Conservation (phyloP, 2,797 vertebrate genomes). For the Helarctos malayanus region DNA sequence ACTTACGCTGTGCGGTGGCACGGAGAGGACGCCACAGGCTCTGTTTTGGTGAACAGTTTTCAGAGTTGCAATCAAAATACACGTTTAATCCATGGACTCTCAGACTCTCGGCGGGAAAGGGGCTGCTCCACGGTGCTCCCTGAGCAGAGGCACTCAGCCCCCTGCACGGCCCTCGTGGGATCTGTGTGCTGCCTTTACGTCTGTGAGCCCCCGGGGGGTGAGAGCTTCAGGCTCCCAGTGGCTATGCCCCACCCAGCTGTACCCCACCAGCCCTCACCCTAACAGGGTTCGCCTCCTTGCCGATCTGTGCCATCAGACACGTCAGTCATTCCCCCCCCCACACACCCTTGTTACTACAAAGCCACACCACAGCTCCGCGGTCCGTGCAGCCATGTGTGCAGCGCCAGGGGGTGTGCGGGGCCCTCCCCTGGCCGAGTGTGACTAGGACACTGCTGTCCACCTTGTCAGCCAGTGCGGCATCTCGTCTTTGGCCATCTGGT, state of each 20-base stretch:
- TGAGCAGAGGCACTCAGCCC: neutral
- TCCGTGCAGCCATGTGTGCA: neutral
- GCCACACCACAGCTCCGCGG: accelerated
- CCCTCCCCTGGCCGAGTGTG: neutral
- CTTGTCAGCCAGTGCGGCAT: accelerated
- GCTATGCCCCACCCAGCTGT: no score
- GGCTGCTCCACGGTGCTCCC: accelerated
- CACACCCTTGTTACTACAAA: neutral
- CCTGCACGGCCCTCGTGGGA: neutral
- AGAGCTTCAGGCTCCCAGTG: neutral
- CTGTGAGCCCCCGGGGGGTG: accelerated
- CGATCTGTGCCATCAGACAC: neutral
- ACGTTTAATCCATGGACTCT: no score
- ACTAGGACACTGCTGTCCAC: neutral
- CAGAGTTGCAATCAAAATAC: neutral
- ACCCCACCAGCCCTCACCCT: neutral
- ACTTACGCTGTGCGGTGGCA: accelerated
- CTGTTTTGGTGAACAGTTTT: no score
- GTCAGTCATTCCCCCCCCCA: no score
- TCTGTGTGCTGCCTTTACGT: neutral
- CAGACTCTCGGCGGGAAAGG: neutral
- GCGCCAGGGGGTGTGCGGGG: neutral
- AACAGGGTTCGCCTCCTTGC: neutral
- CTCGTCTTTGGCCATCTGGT: neutral
- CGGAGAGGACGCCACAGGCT: accelerated